phyloP scores from a whole-genome alignment of 1,140 invertebrate species.

The Cydia amplana region DNA sequence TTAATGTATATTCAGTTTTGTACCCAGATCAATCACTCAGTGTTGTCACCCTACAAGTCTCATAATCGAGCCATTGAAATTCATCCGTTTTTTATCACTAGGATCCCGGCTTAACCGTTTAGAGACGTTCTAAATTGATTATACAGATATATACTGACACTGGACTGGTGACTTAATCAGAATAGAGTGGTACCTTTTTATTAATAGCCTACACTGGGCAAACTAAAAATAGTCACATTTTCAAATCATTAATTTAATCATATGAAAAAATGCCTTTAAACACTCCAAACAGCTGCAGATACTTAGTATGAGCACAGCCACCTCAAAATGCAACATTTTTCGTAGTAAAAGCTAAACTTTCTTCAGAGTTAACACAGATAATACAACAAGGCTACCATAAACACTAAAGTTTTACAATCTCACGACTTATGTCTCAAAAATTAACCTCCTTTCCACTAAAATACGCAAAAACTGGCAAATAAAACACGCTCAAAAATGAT shows the following conservation, averaged over 20 bases:
- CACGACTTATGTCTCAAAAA: background rate
- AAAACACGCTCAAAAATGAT: constrained; percentile 1
- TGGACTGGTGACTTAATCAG: too few relatives aligned
- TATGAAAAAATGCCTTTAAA: too few relatives aligned
- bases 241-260: too few relatives aligned
- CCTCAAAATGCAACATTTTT: too few relatives aligned
- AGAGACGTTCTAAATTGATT: background rate
- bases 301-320: too few relatives aligned
- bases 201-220: too few relatives aligned
- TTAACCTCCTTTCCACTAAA: background rate
- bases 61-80: constrained; percentile 8
- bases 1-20: too few relatives aligned
- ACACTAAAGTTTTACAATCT: background rate
- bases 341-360: background rate
- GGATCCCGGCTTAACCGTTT: background rate
- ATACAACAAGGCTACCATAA: background rate
- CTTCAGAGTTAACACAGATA: background rate
- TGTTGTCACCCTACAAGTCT: background rate
- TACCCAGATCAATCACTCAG: background rate
- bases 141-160: background rate
- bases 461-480: background rate
- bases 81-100: constrained; percentile 22
- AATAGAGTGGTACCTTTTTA: too few relatives aligned
- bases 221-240: too few relatives aligned
- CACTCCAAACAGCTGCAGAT: too few relatives aligned